phyloP scores from a whole-genome alignment of 2,113 vertebrate species.

The Paradisaea rubra region DNA sequence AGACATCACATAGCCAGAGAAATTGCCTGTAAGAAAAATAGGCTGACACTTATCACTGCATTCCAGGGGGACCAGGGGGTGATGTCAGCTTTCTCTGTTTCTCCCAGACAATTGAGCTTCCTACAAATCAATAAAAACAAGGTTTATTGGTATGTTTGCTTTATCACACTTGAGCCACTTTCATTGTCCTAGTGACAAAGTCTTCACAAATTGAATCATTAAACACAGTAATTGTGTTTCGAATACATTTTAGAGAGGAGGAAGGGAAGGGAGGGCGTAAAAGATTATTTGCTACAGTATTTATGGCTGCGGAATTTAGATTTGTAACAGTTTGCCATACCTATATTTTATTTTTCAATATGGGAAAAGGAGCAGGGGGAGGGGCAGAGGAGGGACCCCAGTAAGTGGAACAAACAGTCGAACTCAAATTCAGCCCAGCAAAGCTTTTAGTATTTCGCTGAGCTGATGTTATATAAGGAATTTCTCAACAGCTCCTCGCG shows the following conservation, averaged over 20 bases:
- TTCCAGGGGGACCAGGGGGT: constrained; percentile 37
- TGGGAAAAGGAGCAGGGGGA: neutral
- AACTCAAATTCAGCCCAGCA: neutral
- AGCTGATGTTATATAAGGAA: constrained; percentile 48
- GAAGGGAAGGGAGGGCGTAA: neutral
- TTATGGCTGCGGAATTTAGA: constrained; percentile 15
- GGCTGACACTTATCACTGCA: constrained; percentile 1
- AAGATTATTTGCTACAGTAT: neutral
- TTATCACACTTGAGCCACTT: constrained; percentile 31
- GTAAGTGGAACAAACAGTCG: constrained; percentile 13
- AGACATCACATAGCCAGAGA: constrained; percentile 54
- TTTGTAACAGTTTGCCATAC: neutral
- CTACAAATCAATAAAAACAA: constrained; percentile 66
- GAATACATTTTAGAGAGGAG: constrained; percentile 19
- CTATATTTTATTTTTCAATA: neutral
- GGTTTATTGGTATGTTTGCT: constrained; percentile 53
- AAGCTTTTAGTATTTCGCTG: constrained; percentile 36
- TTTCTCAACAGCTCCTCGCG: constrained; percentile 18
- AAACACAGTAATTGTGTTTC: constrained; percentile 55
- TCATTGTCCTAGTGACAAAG: constrained; percentile 23
- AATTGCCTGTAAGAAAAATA: constrained; percentile 55
- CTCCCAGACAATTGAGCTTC: constrained; percentile 58
- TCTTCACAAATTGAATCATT: constrained; percentile 49
- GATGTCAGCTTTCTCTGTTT: constrained; percentile 45
- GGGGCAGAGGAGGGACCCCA: neutral